Base-by-base conservation (phyloP, 2,888 invertebrate genomes). In the Drosophila cognata region DNA sequence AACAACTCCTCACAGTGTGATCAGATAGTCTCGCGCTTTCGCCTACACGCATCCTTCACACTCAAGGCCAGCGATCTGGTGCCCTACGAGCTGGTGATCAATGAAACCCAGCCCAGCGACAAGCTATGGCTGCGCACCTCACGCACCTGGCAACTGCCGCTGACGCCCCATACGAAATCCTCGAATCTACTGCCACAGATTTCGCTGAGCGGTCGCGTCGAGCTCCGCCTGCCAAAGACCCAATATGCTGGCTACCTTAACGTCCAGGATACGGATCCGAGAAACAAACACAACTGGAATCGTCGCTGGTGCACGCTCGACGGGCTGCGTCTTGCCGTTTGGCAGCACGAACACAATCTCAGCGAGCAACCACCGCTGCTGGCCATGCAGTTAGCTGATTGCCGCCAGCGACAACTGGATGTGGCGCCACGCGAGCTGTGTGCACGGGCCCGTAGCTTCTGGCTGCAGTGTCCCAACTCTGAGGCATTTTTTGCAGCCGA, bases 221-320 rank as follows among this genome's bases (percentile, higher is more conserved):
- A 92, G 50, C 33, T 90, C 4, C 83, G 89, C 8, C 75, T 92
- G 65, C 83, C 86, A 5, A 92, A 91, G 65, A 61, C 51, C 0
- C 67, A 66, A 0, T 79, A 93, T 50, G 82, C 91, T 2, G 95
- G 95, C 1, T 95, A 94, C 80, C 80, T 95, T 2, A 94, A 94
- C 51, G 91, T 94, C 18, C 94, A 94, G 25, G 92, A 93, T 52
- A 90, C 93, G 18, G 92, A 93, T 58, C 91, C 93, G 25, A 78
- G 82, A n/a, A 92, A 91, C 7, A 85, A 89, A 0, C 91, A 94
- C 28, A 91, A 91, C 62, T 95, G 95, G 95, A 94, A 94, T 84
- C 93, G 94, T 0, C 92, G 94, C 61, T 95, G 94, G 94, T 95
- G 94, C 81, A 92, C 93, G 7, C 85, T 95, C 10, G 91, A 93